These are phyloP conservation scores for Indicator indicator DNA, from an alignment of 2,113 vertebrate genomes.

Conservation along the genomic window DNA sequence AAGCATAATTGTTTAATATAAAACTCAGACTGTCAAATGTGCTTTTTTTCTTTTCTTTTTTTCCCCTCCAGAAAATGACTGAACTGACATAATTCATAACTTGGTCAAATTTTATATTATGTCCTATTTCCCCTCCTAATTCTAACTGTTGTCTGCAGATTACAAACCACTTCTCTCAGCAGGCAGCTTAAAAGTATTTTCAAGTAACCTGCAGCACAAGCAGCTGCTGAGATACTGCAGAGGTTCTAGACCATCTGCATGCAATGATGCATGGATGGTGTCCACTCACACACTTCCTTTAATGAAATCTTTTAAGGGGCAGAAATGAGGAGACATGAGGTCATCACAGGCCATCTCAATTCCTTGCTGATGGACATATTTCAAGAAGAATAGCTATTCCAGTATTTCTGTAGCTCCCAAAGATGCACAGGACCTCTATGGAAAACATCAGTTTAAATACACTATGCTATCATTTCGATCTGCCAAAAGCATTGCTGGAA, in stretches of 20 bases:
- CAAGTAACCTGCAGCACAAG: not conserved
- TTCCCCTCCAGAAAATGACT: not conserved
- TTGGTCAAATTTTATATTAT: not conserved
- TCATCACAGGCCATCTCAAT: not conserved
- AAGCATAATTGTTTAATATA: not conserved
- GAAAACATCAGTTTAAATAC: not conserved
- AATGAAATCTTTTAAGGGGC: not conserved
- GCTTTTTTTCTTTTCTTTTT: not conserved
- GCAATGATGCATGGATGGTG: not conserved
- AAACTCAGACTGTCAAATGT: not conserved
- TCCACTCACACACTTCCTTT: not conserved
- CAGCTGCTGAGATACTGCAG: not conserved
- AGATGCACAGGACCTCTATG: not conserved
- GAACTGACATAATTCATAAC: not conserved
- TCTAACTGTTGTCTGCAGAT: not conserved
- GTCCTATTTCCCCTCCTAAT: not conserved
- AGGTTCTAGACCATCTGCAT: not conserved
- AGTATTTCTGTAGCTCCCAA: not conserved
- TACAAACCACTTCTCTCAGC: not conserved
- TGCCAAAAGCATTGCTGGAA: not conserved
- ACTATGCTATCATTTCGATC: fast-evolving
- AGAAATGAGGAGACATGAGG: not conserved
- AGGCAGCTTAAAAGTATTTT: not conserved
- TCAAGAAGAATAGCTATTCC: not conserved
- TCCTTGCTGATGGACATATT: not conserved